These are phyloP conservation scores for Prorops nasuta DNA, from an alignment of 1,140 invertebrate genomes.

Conservation along the genomic window DNA sequence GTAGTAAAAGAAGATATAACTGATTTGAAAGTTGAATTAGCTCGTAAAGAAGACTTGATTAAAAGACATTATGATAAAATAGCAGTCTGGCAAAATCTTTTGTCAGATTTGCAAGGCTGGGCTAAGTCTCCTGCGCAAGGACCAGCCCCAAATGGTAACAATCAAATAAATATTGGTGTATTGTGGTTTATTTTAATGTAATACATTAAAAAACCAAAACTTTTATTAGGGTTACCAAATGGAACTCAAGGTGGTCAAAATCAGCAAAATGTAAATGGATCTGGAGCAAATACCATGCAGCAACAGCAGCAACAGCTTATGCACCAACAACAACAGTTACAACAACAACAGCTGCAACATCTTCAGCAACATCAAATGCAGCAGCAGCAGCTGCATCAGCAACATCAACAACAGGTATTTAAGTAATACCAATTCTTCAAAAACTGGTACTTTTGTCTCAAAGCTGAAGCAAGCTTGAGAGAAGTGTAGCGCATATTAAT, in stretches of 20 bases:
- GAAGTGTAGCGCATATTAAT: too few relatives aligned
- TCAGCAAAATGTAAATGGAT: conserved; percentile 36
- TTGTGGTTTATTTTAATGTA: too few relatives aligned
- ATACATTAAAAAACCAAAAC: too few relatives aligned
- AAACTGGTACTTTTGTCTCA: too few relatives aligned
- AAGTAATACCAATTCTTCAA: conserved; percentile 31
- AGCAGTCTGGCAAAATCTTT: conserved; percentile 81
- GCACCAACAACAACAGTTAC: conserved; percentile 49
- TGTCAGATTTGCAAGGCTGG: conserved; percentile 71
- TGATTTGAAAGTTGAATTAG: conserved; percentile 79
- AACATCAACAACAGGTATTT: conserved; percentile 50
- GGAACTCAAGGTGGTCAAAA: conserved; percentile 35
- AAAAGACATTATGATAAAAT: conserved; percentile 90
- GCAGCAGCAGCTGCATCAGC: conserved; percentile 50
- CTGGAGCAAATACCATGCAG: conserved; percentile 24
- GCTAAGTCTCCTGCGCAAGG: conserved; percentile 55
- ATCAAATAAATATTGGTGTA: too few relatives aligned
- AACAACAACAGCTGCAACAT: conserved; percentile 57
- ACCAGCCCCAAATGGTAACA: conserved; percentile 53
- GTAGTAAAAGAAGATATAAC: conserved; percentile 88
- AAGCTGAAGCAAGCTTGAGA: too few relatives aligned
- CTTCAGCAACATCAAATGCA: conserved; percentile 55
- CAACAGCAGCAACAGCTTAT: conserved; percentile 49
- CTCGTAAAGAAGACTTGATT: conserved; percentile 83
- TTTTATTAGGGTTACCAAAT: conserved; percentile 40